Evolutionary conservation across 2,888 invertebrate genomes (phyloP).

Genomic region (Latrodectus hesperus): DNA sequence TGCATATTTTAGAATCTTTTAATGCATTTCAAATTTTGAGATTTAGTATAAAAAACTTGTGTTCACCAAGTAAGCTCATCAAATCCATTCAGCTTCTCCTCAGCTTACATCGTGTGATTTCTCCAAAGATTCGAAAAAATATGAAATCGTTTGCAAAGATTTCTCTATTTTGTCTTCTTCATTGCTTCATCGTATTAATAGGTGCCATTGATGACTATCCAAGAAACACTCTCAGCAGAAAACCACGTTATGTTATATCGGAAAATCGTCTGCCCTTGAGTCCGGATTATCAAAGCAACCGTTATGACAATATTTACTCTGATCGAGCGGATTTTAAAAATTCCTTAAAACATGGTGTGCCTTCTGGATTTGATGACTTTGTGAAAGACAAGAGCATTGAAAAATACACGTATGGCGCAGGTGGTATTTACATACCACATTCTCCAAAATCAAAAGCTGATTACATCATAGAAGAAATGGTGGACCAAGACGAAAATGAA

Average conservation of each 20-base stretch:
- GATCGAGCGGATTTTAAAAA: background rate
- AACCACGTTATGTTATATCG: background rate
- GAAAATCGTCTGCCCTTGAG: background rate
- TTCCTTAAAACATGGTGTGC: background rate
- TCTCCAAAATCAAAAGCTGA: background rate
- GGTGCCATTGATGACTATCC: background rate
- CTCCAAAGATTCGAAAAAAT: background rate
- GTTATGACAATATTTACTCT: background rate
- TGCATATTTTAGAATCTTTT: too few relatives aligned
- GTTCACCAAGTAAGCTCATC: too few relatives aligned
- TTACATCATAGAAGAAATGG: slow-evolving; percentile 17
- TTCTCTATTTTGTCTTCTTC: background rate
- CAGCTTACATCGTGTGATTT: background rate
- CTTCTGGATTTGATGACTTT: background rate
- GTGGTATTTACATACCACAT: slow-evolving; percentile 28
- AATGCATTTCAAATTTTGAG: too few relatives aligned
- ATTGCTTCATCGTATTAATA: background rate
- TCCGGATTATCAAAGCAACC: background rate
- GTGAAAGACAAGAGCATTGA: background rate
- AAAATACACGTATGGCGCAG: slow-evolving; percentile 13
- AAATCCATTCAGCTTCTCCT: too few relatives aligned
- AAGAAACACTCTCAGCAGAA: background rate
- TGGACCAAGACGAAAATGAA: background rate
- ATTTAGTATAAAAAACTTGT: background rate
- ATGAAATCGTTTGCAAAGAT: background rate